phyloP scores from a whole-genome alignment of 2,113 vertebrate species.

The Perca schrenkii region DNA sequence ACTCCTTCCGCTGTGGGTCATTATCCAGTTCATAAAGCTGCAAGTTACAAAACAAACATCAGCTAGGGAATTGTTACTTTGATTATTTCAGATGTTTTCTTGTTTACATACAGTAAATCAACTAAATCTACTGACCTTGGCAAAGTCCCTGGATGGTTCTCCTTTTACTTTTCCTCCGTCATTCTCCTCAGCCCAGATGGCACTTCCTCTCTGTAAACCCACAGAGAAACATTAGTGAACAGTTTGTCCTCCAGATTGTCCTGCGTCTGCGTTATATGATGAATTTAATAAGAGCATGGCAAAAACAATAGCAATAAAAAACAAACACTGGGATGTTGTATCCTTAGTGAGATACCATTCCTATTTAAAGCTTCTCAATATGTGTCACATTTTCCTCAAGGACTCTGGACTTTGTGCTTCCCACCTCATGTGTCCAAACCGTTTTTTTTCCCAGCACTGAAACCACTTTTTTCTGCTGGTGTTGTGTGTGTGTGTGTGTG shows the following conservation, averaged over 20 bases:
- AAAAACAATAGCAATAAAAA: neutral
- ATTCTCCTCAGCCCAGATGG: constrained; percentile 89
- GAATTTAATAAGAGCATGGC: neutral
- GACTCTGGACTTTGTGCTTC: neutral
- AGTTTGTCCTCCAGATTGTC: neutral
- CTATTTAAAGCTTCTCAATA: constrained; percentile 20
- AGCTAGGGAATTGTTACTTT: neutral
- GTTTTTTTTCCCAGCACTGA: neutral
- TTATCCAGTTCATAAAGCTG: constrained; percentile 97
- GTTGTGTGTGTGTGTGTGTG: too few relatives aligned
- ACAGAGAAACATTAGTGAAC: constrained; percentile 14
- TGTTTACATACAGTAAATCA: constrained; percentile 15
- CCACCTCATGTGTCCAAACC: neutral
- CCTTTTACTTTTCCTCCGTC: constrained; percentile 89
- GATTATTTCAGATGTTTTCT: neutral
- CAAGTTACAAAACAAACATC: constrained; percentile 14
- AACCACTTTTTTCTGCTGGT: neutral
- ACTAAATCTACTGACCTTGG: constrained; percentile 86
- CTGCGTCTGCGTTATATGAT: neutral
- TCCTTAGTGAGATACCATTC: neutral
- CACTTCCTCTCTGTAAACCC: constrained; percentile 85
- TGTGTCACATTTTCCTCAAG: neutral
- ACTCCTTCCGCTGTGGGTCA: constrained; percentile 94
- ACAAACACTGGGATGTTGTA: neutral
- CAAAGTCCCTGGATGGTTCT: constrained; percentile 95